Percentiles rank a stretch among this genome's conserved stretches.
These are phyloP conservation scores for Cryptus viduatorius DNA, from an alignment of 2,888 invertebrate genomes.

Conservation along the genomic window DNA sequence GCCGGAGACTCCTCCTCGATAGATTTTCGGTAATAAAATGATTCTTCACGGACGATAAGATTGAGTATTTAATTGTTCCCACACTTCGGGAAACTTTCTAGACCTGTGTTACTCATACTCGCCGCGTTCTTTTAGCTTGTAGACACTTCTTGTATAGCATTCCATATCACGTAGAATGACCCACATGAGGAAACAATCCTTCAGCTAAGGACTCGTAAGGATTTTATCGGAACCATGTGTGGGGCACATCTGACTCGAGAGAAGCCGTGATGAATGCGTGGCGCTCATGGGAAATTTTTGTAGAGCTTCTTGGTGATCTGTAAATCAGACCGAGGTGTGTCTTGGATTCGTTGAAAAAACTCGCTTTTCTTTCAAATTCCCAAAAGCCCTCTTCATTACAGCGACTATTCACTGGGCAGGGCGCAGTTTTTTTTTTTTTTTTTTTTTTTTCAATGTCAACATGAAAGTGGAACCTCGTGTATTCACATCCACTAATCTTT, in stretches of 20 bases:
- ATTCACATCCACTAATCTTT: too few species aligned
- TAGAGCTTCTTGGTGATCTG: not conserved
- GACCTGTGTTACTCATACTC: not conserved
- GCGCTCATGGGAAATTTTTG: constrained; percentile 2
- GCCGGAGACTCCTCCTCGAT: not conserved
- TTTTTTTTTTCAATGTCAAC: too few species aligned
- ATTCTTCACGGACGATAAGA: constrained; percentile 6
- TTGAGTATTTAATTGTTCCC: constrained; percentile 20
- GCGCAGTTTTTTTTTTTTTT: too few species aligned
- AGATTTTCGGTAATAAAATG: not conserved
- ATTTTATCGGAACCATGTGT: constrained; percentile 5
- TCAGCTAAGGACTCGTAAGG: not conserved
- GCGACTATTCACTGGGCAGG: too few species aligned
- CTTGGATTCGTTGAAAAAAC: too few species aligned
- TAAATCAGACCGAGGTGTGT: not conserved
- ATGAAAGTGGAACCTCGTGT: too few species aligned
- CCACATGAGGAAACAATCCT: not conserved
- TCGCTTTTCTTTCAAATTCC: too few species aligned
- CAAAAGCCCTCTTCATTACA: too few species aligned
- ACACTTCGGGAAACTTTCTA: not conserved
- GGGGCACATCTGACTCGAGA: not conserved
- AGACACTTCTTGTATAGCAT: too few species aligned
- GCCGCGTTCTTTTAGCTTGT: too few species aligned
- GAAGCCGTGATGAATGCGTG: not conserved
- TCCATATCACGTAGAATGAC: too few species aligned